Conservation (phyloP, 53 echinoderm and acorn worm genomes). For the Arbacia lixula region DNA sequence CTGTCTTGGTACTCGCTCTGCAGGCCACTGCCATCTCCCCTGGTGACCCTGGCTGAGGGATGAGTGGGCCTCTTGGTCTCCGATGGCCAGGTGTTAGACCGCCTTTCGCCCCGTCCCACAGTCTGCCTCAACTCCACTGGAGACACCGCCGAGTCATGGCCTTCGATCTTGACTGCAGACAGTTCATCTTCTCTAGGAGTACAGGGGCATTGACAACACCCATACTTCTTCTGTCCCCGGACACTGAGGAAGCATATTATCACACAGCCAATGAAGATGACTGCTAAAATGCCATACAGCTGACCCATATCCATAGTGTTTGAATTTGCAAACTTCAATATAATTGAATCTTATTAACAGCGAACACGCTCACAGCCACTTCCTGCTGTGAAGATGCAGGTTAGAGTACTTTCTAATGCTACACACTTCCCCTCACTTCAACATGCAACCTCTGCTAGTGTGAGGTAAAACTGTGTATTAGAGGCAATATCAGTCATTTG, state of each 20-base stretch:
- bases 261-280: not conserved
- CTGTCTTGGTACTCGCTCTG: too few species aligned
- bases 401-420: too few species aligned
- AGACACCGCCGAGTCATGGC: too few species aligned
- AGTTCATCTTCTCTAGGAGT: not conserved
- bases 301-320: not conserved
- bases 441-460: too few species aligned
- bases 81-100: slow-evolving; percentile 51
- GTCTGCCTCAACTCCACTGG: slow-evolving; percentile 4
- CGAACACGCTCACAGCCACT: too few species aligned
- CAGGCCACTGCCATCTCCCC: not conserved
- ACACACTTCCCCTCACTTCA: too few species aligned
- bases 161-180: not conserved
- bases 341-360: too few species aligned
- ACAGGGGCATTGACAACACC: slow-evolving; percentile 14
- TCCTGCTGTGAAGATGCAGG: too few species aligned
- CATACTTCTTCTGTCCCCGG: not conserved
- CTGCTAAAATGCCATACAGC: not conserved
- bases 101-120: not conserved
- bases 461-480: too few species aligned
- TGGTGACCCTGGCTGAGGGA: not conserved
- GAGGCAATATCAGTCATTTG: too few species aligned
- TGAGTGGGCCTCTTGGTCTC: slow-evolving; percentile 9
- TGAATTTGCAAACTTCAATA: too few species aligned
- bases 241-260: not conserved